Evolutionary conservation across 2,113 vertebrate species (phyloP), one percentile per base, ranked within the genome.

Genomic region (Cephalophus harveyi): DNA sequence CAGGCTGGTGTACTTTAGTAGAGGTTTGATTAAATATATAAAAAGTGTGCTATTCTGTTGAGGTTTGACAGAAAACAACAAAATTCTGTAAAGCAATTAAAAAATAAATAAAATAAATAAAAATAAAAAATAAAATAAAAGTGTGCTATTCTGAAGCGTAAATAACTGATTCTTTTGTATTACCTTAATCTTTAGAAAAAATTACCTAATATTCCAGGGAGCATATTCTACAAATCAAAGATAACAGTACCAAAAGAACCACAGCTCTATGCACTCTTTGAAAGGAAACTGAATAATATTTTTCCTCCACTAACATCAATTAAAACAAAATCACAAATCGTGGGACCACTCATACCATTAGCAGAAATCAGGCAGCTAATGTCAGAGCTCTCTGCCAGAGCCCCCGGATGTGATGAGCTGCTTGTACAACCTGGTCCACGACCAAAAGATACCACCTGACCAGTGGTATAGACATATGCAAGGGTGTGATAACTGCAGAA

Each of bases 401-500:
- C 57, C 3, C 82, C 71, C 1, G 17, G 33, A 55, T n/a, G 91
- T 74, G 19, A 6, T 60, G 64, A 30, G 21, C 30, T 82, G 62
- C 36, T 88, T 90, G 43, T 36, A 54, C 86, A 60, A 79, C 86
- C 95, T 97, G 97, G 95, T 96, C 54, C 97, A 87, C 7, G 87
- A 71, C 99, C 99, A 97, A 99, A 99, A 1, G 90, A 98, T 30
- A 99, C 97, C 93, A 99, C 97, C 95, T 98, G 88, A 36, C 98
- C 96, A 94, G 98, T 98, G 43, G 98, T 98, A 17, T 88, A 83
- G 64, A 99, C 96, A n/a, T 99, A 99, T 7, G 96, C 98, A 33
- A 99, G 78, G 7, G 99, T 99, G 82, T 98, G 96, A 52, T 97
- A 85, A 21, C 99, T 99, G 95, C n/a, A 93, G 90, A 96, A 97